These are phyloP conservation scores for Dichetophora obliterata DNA, from an alignment of 2,888 invertebrate genomes.

Conservation along the genomic window DNA sequence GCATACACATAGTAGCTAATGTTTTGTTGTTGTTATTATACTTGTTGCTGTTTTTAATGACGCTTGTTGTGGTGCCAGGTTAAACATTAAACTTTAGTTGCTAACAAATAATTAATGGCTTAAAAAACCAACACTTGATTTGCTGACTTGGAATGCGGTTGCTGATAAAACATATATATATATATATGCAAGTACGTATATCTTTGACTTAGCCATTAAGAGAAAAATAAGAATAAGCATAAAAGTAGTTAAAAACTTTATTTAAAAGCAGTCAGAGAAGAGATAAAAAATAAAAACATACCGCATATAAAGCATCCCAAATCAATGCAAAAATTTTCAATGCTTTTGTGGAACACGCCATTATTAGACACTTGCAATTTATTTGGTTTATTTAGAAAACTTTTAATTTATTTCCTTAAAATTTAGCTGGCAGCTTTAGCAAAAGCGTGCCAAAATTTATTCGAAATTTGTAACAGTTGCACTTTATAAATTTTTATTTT, in stretches of 20 bases:
- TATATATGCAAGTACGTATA: background rate
- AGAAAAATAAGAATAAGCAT: background rate
- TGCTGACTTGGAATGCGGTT: background rate
- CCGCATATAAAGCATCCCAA: conserved; percentile 62
- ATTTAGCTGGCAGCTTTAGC: background rate
- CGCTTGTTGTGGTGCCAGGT: no score
- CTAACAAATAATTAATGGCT: background rate
- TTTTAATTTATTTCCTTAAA: background rate
- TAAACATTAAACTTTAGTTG: no score
- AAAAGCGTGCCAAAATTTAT: background rate
- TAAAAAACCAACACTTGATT: conserved; percentile 35
- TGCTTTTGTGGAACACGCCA: conserved; percentile 62
- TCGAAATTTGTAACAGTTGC: background rate
- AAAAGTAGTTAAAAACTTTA: background rate
- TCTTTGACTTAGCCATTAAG: no score
- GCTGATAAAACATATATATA: background rate
- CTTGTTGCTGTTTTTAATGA: no score
- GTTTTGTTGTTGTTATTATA: no score
- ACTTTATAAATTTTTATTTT: background rate
- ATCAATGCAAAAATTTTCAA: conserved; percentile 58
- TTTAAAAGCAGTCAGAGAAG: background rate
- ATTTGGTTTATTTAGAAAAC: background rate
- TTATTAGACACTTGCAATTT: conserved; percentile 37
- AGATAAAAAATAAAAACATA: conserved; percentile 48
- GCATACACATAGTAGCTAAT: no score